Percentiles rank a stretch among this genome's conserved stretches.
Conservation (phyloP, 1,140 invertebrate species). For the Meloidogyne chitwoodi region DNA sequence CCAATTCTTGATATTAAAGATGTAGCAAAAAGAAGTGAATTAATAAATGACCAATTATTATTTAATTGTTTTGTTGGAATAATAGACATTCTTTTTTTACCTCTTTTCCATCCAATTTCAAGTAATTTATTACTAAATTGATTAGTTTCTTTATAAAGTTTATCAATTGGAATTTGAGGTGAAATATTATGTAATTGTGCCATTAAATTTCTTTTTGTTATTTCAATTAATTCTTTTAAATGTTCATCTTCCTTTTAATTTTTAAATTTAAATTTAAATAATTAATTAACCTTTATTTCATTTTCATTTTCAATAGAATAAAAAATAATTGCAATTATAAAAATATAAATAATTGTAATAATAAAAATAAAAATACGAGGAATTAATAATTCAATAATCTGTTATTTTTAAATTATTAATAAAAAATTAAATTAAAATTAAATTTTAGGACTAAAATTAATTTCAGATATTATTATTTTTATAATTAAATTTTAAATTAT, state of each 20-base stretch:
- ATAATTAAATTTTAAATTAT: no score
- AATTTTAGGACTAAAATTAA: no score
- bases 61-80: neutral
- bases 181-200: neutral
- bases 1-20: neutral
- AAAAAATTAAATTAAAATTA: no score
- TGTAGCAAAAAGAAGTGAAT: neutral
- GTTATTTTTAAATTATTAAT: neutral
- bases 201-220: neutral
- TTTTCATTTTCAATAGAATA: neutral
- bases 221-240: neutral
- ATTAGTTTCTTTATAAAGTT: neutral
- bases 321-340: neutral
- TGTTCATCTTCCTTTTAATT: neutral
- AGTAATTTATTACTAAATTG: neutral
- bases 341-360: neutral
- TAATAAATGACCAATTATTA: neutral
- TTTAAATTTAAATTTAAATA: neutral
- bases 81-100: neutral
- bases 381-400: neutral
- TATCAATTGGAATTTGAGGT: neutral
- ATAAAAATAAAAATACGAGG: neutral
- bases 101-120: neutral
- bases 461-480: no score
- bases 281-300: neutral